Conservation (phyloP, 2,888 invertebrate species). For the Ischnura elegans region DNA sequence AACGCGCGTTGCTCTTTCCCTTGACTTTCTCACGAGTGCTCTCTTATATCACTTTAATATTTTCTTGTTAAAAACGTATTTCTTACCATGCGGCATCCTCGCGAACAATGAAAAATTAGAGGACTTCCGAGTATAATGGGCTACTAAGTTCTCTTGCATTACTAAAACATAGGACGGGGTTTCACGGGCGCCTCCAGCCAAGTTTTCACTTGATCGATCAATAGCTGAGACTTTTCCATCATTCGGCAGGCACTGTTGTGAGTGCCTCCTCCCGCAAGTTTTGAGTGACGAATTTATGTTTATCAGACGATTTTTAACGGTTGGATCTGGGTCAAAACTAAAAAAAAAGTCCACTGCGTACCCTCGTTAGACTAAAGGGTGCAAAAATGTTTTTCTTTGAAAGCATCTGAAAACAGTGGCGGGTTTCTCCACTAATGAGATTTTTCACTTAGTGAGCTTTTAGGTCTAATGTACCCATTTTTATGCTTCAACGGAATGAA, state of each 20-base stretch:
- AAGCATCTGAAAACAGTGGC: not conserved
- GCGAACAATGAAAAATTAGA: not conserved
- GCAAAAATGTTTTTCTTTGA: not conserved
- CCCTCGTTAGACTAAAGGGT: not conserved
- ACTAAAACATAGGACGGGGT: not conserved
- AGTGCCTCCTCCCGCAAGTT: not conserved
- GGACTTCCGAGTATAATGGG: not conserved
- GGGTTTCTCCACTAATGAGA: not conserved
- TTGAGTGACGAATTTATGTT: not conserved
- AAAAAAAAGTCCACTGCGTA: not conserved
- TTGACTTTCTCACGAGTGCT: not conserved
- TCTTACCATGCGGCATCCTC: not conserved
- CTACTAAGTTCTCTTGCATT: not conserved
- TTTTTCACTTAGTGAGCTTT: not conserved
- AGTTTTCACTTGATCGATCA: not conserved
- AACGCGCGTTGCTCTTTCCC: not conserved
- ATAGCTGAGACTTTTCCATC: not conserved
- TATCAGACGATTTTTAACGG: not conserved
- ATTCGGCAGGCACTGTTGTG: not conserved
- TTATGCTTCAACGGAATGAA: not conserved
- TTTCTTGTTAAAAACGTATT: not conserved
- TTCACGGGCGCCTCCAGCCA: not conserved
- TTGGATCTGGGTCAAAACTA: conserved; percentile 5
- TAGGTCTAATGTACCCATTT: not conserved
- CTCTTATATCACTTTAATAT: not conserved